Conservation (phyloP, 92 coral and sea anemone species). For the Zoanthus solanderi region DNA sequence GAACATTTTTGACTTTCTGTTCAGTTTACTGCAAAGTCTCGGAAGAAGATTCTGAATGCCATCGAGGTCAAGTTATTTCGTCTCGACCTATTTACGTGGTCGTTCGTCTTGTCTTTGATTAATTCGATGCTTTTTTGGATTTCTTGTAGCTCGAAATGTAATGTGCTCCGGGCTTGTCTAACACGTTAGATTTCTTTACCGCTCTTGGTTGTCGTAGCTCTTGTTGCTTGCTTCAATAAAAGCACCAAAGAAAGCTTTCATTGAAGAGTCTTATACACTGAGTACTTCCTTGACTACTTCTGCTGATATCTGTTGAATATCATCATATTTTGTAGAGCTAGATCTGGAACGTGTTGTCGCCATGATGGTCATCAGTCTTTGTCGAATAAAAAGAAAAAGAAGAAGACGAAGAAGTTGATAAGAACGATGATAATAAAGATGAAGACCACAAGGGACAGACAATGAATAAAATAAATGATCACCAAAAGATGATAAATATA, state of each 20-base stretch:
- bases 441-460: too few relatives aligned
- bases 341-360: not conserved
- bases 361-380: not conserved
- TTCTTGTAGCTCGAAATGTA: not conserved
- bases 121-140: constrained; percentile 1
- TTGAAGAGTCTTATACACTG: not conserved
- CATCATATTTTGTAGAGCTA: not conserved
- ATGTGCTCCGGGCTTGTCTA: not conserved
- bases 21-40: not conserved
- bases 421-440: too few relatives aligned
- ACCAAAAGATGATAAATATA: too few relatives aligned
- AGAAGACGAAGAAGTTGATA: too few relatives aligned
- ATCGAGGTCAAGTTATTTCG: too few relatives aligned
- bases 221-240: not conserved
- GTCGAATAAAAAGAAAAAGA: too few relatives aligned
- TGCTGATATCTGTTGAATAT: not conserved
- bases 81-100: constrained; percentile 60
- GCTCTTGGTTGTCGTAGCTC: too few relatives aligned
- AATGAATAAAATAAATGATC: too few relatives aligned
- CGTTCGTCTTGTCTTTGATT: constrained; percentile 39
- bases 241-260: not conserved
- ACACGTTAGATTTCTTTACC: not conserved
- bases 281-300: not conserved
- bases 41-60: too few relatives aligned
- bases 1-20: constrained; percentile 42